Conservation (phyloP, 2,797 vertebrate genomes). For the Rhynchotus rufescens region DNA sequence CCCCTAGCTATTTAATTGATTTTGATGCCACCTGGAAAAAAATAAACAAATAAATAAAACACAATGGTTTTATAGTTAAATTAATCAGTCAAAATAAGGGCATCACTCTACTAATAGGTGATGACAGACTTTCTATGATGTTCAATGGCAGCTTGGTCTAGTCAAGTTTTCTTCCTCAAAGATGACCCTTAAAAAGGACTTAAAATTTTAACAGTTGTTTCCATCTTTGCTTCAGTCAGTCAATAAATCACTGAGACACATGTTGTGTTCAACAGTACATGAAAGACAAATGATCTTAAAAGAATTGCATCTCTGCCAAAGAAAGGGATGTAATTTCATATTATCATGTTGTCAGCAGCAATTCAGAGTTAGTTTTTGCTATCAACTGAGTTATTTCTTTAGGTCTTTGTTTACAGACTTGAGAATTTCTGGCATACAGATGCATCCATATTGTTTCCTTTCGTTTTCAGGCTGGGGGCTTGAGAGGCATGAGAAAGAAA, state of each 20-base stretch:
- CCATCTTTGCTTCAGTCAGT: neutral
- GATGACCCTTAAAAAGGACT: neutral
- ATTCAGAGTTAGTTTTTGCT: neutral
- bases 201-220: slow-evolving; percentile 8
- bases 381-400: neutral
- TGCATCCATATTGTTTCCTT: neutral
- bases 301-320: neutral
- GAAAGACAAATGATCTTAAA: neutral
- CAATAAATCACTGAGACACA: neutral
- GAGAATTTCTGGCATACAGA: neutral
- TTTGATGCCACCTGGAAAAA: neutral
- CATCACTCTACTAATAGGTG: fast-evolving
- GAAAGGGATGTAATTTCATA: neutral
- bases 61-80: neutral
- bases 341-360: neutral
- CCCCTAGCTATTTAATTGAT: fast-evolving
- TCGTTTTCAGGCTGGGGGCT: neutral
- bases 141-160: neutral
- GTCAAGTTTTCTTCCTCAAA: neutral
- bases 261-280: neutral
- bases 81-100: neutral
- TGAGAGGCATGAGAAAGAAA: neutral
- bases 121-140: neutral
- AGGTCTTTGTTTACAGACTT: neutral
- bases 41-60: too few species aligned